These are phyloP conservation scores for Pogoniulus pusillus DNA, from an alignment of 2,797 vertebrate species.

Conservation along the genomic window DNA sequence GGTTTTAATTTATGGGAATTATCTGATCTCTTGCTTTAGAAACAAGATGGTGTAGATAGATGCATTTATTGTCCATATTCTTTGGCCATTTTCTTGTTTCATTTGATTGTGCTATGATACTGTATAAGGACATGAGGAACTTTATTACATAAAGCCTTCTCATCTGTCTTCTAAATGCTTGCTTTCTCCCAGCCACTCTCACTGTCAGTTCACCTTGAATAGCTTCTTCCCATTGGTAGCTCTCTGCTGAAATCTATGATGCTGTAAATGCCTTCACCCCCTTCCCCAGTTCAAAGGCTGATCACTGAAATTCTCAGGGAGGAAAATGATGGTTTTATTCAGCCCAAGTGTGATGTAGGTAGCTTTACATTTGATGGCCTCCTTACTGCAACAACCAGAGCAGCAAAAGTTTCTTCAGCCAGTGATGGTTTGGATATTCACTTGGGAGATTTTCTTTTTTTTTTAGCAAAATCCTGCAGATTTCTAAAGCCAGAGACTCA, in stretches of 20 bases:
- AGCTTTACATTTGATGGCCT: neutral
- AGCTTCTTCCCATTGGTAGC: neutral
- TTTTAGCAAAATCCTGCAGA: neutral
- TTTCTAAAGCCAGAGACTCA: neutral
- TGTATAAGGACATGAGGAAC: slow-evolving; percentile 65
- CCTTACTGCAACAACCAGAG: neutral
- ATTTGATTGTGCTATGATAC: slow-evolving; percentile 78
- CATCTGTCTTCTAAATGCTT: slow-evolving; percentile 48
- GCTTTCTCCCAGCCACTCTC: neutral
- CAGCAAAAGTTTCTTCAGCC: neutral
- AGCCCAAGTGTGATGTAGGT: neutral
- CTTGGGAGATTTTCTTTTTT: neutral
- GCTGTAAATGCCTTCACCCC: neutral
- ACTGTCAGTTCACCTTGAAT: neutral
- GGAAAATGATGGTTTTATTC: neutral
- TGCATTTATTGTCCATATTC: slow-evolving; percentile 73
- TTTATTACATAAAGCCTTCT: slow-evolving; percentile 72
- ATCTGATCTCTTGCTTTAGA: slow-evolving; percentile 77
- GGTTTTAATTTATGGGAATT: slow-evolving; percentile 78
- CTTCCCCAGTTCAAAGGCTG: neutral
- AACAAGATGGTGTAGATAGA: slow-evolving; percentile 74
- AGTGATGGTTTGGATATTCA: neutral
- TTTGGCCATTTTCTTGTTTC: slow-evolving; percentile 69
- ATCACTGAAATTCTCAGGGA: neutral
- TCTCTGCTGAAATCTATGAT: neutral